Conservation (phyloP, 2,113 vertebrate species). For the Myiozetetes cayanensis region DNA sequence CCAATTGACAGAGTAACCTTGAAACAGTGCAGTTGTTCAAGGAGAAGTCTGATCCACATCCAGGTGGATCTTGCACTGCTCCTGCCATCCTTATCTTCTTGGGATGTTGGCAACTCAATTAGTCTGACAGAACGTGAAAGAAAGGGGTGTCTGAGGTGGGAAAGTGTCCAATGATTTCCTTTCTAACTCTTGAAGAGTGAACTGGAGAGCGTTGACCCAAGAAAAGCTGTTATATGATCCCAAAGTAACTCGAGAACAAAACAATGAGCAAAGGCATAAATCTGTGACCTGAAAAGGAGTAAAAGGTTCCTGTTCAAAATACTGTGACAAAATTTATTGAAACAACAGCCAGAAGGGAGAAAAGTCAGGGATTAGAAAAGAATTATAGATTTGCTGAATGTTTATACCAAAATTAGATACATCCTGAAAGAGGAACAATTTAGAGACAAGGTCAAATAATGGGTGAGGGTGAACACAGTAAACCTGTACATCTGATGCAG, state of each 20-base stretch:
- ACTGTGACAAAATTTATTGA: neutral
- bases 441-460: neutral
- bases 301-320: neutral
- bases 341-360: neutral
- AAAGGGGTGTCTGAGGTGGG: neutral
- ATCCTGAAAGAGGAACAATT: neutral
- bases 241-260: neutral
- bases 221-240: neutral
- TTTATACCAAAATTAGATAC: neutral
- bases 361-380: neutral
- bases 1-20: neutral
- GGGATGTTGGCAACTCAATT: neutral
- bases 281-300: neutral
- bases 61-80: neutral
- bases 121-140: neutral
- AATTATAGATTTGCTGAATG: neutral
- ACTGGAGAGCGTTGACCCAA: neutral
- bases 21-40: neutral
- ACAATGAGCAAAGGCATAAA: neutral
- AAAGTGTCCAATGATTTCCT: neutral
- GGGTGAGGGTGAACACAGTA: neutral
- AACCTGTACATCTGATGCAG: neutral
- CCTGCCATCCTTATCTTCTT: neutral
- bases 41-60: neutral
- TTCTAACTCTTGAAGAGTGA: neutral